phyloP scores from a whole-genome alignment of 2,797 vertebrate genomes.

The Tadarida brasiliensis region DNA sequence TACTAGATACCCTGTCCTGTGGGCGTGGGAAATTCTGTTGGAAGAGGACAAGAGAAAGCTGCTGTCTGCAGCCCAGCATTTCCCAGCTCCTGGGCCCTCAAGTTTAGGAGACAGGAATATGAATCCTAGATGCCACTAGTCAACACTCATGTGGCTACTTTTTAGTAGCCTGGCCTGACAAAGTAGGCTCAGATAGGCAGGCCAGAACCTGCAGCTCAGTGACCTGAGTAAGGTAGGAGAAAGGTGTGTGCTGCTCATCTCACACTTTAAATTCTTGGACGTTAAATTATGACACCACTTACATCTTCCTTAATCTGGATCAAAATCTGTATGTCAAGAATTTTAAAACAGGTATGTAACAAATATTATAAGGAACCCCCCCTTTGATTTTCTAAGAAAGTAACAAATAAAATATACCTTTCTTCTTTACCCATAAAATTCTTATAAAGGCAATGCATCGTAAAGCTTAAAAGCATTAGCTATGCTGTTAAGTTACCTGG shows the following conservation, averaged over 20 bases:
- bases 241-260: not conserved
- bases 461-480: slow-evolving; percentile 24
- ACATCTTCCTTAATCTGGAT: not conserved
- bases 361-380: not conserved
- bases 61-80: not conserved
- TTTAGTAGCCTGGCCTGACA: not conserved
- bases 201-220: not conserved
- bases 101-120: not conserved
- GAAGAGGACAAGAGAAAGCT: slow-evolving; percentile 44
- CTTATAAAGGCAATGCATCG: not conserved
- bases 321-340: slow-evolving; percentile 11
- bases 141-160: not conserved
- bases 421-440: slow-evolving; percentile 13
- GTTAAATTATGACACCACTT: slow-evolving; percentile 18
- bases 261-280: not conserved
- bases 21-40: slow-evolving; percentile 39
- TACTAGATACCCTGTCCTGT: not conserved
- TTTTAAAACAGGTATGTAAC: not conserved
- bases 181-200: not conserved
- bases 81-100: slow-evolving; percentile 15
- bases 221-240: not conserved
- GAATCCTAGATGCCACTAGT: not conserved
- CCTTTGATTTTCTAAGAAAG: not conserved
- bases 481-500: not conserved
- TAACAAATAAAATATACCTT: slow-evolving; percentile 9